Conservation (phyloP, 1,140 invertebrate species). For the Drosophila varians region DNA sequence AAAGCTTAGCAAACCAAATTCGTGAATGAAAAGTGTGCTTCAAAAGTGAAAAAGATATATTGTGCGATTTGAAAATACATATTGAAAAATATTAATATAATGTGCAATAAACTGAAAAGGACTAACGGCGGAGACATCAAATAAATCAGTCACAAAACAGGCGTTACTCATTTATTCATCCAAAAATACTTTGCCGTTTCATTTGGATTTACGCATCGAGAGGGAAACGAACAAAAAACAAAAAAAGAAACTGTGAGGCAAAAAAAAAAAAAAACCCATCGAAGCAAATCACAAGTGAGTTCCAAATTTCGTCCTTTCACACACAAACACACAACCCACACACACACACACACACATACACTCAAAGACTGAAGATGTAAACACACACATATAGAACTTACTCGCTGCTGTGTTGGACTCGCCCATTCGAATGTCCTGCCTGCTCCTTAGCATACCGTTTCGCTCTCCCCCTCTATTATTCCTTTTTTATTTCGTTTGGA, state of each 20-base stretch:
- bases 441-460: conserved; percentile 45
- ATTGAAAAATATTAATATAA: conserved; percentile 33
- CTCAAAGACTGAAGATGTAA: conserved; percentile 19
- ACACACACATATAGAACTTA: conserved; percentile 41
- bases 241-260: conserved; percentile 12
- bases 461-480: conserved; percentile 18
- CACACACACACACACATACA: conserved; percentile 33
- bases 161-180: conserved; percentile 3
- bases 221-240: conserved; percentile 14
- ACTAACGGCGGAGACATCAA: conserved; percentile 17
- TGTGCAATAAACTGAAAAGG: conserved; percentile 68
- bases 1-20: conserved; percentile 13
- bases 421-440: conserved; percentile 40
- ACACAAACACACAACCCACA: conserved; percentile 28
- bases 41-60: conserved; percentile 16
- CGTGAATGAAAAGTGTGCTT: conserved; percentile 40
- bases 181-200: conserved; percentile 25
- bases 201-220: too few relatives aligned
- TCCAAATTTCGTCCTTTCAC: conserved; percentile 67
- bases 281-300: conserved; percentile 78
- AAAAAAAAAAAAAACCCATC: conserved; percentile 35
- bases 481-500: conserved; percentile 13
- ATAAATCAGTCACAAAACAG: conserved; percentile 12
- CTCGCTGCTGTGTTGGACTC: conserved; percentile 57
- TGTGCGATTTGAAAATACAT: conserved; percentile 8